Evolutionary conservation across 1,140 invertebrate genomes (phyloP).

Genomic region (Leptopilina boulardi): DNA sequence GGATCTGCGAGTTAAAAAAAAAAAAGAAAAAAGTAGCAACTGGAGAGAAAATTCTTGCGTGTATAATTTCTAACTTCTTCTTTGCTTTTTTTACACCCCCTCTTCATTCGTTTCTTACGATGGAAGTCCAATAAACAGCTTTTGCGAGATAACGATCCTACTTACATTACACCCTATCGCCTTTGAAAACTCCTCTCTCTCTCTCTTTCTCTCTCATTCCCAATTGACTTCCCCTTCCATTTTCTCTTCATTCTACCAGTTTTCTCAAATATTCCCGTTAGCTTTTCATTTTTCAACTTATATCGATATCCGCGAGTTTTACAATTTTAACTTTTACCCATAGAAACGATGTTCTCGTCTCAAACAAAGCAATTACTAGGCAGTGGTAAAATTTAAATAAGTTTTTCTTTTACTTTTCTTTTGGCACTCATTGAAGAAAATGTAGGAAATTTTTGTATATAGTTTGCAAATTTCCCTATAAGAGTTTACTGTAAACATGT

Average conservation of each 20-base stretch:
- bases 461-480: too few relatives aligned
- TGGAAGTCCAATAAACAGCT: conserved; percentile 60
- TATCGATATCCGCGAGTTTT: background rate
- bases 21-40: conserved; percentile 8
- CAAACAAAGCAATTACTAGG: too few relatives aligned
- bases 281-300: conserved; percentile 68
- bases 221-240: background rate
- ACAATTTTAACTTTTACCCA: too few relatives aligned
- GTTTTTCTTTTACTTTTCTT: too few relatives aligned
- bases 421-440: too few relatives aligned
- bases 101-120: background rate
- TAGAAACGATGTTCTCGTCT: too few relatives aligned
- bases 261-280: conserved; percentile 1
- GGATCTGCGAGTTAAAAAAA: too few relatives aligned
- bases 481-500: too few relatives aligned
- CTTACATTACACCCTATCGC: conserved; percentile 54
- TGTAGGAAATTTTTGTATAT: too few relatives aligned
- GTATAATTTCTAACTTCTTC: conserved; percentile 34
- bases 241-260: background rate
- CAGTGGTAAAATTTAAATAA: too few relatives aligned
- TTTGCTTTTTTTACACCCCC: conserved; percentile 8
- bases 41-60: conserved; percentile 25
- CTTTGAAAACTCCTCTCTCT: conserved; percentile 48
- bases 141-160: conserved; percentile 59
- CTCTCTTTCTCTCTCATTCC: conserved; percentile 35